These are phyloP conservation scores for Brachystomella parvula DNA, from an alignment of 1,140 invertebrate genomes.

Conservation along the genomic window DNA sequence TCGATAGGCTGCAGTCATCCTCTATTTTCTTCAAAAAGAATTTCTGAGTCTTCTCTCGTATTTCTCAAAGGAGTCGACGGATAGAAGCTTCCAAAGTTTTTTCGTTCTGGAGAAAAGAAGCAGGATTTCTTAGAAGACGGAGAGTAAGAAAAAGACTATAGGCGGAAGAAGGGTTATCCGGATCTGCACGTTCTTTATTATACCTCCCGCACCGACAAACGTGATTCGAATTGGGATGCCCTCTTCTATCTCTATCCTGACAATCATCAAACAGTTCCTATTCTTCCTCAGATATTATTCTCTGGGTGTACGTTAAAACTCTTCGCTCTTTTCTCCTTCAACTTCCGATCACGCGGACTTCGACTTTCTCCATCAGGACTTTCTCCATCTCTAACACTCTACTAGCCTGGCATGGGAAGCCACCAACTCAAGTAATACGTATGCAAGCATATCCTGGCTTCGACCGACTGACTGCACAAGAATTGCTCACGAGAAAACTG, in stretches of 20 bases:
- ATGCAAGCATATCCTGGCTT: background rate
- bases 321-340: conserved; percentile 5
- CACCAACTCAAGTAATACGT: background rate
- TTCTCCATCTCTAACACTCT: too few relatives aligned
- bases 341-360: conserved; percentile 7
- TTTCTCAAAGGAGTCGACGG: conserved; percentile 9
- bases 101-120: background rate
- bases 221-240: conserved; percentile 36
- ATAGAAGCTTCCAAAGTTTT: too few relatives aligned
- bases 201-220: conserved; percentile 31
- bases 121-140: background rate
- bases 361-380: conserved; percentile 1
- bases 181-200: conserved; percentile 21
- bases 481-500: background rate
- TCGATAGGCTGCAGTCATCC: background rate
- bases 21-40: too few relatives aligned
- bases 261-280: conserved; percentile 31
- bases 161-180: conserved; percentile 3
- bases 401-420: background rate
- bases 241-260: conserved; percentile 19
- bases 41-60: conserved; percentile 28
- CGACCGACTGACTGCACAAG: background rate
- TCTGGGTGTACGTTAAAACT: background rate
- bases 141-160: background rate
- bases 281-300: conserved; percentile 7